These are phyloP conservation scores for Erpornis zantholeuca DNA, from an alignment of 2,113 vertebrate genomes.

Conservation along the genomic window DNA sequence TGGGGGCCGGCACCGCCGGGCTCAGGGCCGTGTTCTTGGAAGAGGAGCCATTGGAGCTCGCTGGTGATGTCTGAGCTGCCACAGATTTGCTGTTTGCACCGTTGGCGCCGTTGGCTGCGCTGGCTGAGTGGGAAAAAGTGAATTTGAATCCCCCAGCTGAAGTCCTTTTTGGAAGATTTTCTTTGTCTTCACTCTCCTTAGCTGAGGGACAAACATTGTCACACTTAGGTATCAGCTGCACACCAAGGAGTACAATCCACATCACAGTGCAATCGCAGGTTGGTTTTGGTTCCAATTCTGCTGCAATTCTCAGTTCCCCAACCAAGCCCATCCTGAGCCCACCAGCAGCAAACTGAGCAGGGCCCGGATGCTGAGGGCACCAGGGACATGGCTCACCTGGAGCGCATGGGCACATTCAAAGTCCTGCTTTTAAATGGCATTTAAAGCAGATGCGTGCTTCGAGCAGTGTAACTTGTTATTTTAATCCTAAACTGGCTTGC, in stretches of 20 bases:
- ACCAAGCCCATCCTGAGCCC: background rate
- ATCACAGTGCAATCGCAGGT: background rate
- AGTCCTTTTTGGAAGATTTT: slow-evolving; percentile 79
- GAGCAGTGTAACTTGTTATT: background rate
- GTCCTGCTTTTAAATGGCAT: background rate
- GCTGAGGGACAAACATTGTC: slow-evolving; percentile 68
- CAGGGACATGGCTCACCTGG: fast-evolving
- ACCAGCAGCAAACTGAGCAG: fast-evolving
- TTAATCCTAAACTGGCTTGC: background rate
- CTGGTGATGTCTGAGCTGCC: slow-evolving; percentile 80
- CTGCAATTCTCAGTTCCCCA: background rate
- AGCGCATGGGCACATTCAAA: fast-evolving
- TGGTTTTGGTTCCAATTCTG: background rate
- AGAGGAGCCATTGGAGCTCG: slow-evolving; percentile 84
- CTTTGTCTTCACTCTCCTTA: slow-evolving; percentile 87
- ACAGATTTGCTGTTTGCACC: slow-evolving; percentile 86
- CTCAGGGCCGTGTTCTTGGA: slow-evolving; percentile 83
- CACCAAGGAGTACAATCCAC: background rate
- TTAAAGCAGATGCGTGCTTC: background rate
- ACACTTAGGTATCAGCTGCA: slow-evolving; percentile 32
- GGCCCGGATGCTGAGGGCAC: background rate
- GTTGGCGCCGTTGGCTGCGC: slow-evolving; percentile 86
- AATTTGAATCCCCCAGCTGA: slow-evolving; percentile 80
- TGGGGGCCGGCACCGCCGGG: slow-evolving; percentile 79
- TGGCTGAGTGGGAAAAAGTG: slow-evolving; percentile 80